phyloP scores from a whole-genome alignment of 2,888 invertebrate genomes.

The Lasioglossum lativentre region DNA sequence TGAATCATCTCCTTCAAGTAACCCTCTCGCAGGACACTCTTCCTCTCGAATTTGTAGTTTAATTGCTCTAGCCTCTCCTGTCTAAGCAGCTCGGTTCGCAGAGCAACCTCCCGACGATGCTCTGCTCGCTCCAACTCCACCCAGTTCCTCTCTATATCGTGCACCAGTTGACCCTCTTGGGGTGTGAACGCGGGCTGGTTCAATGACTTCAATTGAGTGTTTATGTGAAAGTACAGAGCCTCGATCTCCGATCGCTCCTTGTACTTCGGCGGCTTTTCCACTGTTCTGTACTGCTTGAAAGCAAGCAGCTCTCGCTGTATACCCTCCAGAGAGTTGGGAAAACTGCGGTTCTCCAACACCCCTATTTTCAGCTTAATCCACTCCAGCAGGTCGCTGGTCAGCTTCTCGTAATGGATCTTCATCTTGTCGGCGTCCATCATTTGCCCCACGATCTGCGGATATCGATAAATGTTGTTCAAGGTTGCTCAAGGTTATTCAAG shows the following conservation, averaged over 20 bases:
- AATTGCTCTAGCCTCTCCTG: constrained; percentile 97
- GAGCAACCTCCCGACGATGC: constrained; percentile 96
- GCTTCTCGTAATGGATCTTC: constrained; percentile 94
- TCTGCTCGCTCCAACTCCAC: constrained; percentile 96
- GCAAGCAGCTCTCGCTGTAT: constrained; percentile 95
- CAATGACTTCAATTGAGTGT: constrained; percentile 97
- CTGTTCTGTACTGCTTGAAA: constrained; percentile 98
- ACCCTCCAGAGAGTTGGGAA: constrained; percentile 97
- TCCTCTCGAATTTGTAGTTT: constrained; percentile 97
- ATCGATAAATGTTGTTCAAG: not conserved
- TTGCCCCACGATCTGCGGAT: constrained; percentile 95
- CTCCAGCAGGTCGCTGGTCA: constrained; percentile 94
- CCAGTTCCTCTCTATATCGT: constrained; percentile 98
- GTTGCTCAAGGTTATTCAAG: not conserved
- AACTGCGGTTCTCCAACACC: constrained; percentile 93
- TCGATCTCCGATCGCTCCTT: constrained; percentile 99
- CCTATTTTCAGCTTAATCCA: constrained; percentile 96
- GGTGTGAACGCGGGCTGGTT: constrained; percentile 95
- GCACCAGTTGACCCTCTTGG: constrained; percentile 95
- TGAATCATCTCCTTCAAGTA: constrained; percentile 99
- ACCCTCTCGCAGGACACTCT: constrained; percentile 96
- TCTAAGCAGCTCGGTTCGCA: constrained; percentile 94
- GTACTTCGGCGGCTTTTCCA: constrained; percentile 99
- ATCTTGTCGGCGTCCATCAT: constrained; percentile 97
- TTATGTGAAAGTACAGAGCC: constrained; percentile 97